These are phyloP conservation scores for Oikopleura dioica DNA, from an alignment of 23 tunicate species.

Conservation along the genomic window DNA sequence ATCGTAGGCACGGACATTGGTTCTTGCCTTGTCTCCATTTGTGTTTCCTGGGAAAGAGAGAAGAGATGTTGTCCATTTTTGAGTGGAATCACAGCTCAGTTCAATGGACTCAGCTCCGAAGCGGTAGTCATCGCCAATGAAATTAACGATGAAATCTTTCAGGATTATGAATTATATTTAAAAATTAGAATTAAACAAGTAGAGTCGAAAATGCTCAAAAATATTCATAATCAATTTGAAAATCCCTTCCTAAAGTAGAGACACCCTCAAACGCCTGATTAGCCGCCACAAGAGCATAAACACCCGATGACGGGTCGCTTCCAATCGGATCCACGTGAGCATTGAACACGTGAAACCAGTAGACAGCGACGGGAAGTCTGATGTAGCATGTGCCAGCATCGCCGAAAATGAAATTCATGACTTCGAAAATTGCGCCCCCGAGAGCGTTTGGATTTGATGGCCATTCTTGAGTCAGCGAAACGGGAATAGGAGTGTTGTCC, in stretches of 20 bases:
- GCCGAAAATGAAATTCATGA: slow-evolving; percentile 4
- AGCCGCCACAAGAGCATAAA: background rate
- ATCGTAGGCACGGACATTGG: background rate
- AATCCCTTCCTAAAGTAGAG: background rate
- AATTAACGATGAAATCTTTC: slow-evolving; percentile 4
- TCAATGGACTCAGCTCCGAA: background rate
- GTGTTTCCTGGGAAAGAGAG: slow-evolving; percentile 8
- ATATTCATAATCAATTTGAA: no score
- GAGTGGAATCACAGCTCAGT: background rate
- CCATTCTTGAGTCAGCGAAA: slow-evolving; percentile 4
- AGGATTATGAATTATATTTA: no score
- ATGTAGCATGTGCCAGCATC: slow-evolving; percentile 1
- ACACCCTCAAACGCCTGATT: slow-evolving; percentile 12
- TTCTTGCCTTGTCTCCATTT: background rate
- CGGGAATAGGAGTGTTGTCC: background rate
- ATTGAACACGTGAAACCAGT: slow-evolving; percentile 12
- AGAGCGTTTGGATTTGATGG: slow-evolving; percentile 4
- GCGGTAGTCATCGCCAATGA: slow-evolving; percentile 1
- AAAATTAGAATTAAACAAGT: no score
- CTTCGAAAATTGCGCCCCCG: slow-evolving; percentile 10
- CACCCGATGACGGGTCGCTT: slow-evolving; percentile 1
- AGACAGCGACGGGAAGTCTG: slow-evolving; percentile 2
- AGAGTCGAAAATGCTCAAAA: no score
- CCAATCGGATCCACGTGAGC: slow-evolving; percentile 2
- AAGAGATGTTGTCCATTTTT: background rate